Evolutionary conservation across 2,888 invertebrate genomes (phyloP).

Genomic region (Nebria brevicollis): DNA sequence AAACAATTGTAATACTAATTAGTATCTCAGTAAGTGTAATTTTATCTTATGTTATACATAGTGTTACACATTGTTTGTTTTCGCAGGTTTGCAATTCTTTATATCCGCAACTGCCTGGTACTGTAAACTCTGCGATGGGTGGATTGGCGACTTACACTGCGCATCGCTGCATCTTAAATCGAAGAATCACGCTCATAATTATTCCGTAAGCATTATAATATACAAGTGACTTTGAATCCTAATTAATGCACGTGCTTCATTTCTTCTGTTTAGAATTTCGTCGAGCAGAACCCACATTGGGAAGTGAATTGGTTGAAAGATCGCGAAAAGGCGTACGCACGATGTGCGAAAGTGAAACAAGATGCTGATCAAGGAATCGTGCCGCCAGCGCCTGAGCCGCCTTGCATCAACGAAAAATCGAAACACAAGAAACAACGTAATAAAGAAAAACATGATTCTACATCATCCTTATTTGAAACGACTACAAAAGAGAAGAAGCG

Average conservation of each 20-base stretch:
- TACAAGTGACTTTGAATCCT: neutral
- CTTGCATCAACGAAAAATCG: slow-evolving; percentile 43
- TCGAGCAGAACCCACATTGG: slow-evolving; percentile 87
- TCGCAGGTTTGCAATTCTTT: slow-evolving; percentile 85
- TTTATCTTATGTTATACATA: neutral
- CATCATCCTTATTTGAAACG: slow-evolving; percentile 51
- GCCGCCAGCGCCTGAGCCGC: slow-evolving; percentile 36
- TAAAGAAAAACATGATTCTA: slow-evolving; percentile 48
- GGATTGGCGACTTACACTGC: slow-evolving; percentile 90
- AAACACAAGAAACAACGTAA: slow-evolving; percentile 48
- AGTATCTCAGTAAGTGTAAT: slow-evolving; percentile 10
- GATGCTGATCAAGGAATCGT: slow-evolving; percentile 12
- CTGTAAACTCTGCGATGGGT: slow-evolving; percentile 86
- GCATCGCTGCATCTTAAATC: slow-evolving; percentile 88
- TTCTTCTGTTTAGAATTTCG: slow-evolving; percentile 72
- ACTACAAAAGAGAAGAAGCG: slow-evolving; percentile 66
- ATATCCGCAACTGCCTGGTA: slow-evolving; percentile 89
- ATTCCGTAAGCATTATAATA: slow-evolving; percentile 71
- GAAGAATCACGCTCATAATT: slow-evolving; percentile 80
- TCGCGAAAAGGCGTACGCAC: slow-evolving; percentile 76
- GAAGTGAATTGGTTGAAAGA: slow-evolving; percentile 88
- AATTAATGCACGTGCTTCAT: neutral
- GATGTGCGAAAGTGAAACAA: slow-evolving; percentile 54
- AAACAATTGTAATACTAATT: neutral
- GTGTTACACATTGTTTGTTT: slow-evolving; percentile 40